phyloP scores from a whole-genome alignment of 2,113 vertebrate genomes.

The Speoplatyrhinus poulsoni region DNA sequence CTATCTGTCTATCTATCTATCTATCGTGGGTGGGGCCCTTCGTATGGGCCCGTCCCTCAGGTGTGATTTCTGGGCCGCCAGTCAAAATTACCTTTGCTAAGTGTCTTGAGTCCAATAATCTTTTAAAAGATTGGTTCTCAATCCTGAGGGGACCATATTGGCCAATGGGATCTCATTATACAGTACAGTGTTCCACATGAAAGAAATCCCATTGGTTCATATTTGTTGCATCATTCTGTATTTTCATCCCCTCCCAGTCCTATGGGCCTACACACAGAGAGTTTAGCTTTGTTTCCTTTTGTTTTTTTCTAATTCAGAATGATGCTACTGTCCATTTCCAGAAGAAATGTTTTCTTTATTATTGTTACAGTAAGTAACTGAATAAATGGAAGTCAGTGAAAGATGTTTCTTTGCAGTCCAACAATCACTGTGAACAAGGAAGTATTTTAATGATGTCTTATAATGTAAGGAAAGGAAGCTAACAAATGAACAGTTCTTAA shows the following conservation, averaged over 20 bases:
- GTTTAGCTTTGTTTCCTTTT: not conserved
- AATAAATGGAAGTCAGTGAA: no score
- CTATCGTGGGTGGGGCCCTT: slow-evolving; percentile 41
- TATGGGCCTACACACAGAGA: slow-evolving; percentile 33
- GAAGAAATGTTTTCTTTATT: no score
- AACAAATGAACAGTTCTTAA: no score
- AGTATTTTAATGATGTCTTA: no score
- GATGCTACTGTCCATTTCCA: not conserved
- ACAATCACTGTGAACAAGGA: no score
- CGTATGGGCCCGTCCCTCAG: slow-evolving; percentile 29
- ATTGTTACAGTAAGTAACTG: no score
- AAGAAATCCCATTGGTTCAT: slow-evolving; percentile 56
- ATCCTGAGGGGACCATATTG: slow-evolving; percentile 48
- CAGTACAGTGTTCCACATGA: slow-evolving; percentile 20
- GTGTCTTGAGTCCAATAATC: slow-evolving; percentile 41
- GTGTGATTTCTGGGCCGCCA: slow-evolving; percentile 36
- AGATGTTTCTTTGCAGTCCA: no score
- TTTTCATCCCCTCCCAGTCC: slow-evolving; percentile 33
- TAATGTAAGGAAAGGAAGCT: no score
- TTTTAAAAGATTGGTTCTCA: slow-evolving; percentile 44
- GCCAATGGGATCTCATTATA: slow-evolving; percentile 73
- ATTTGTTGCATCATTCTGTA: slow-evolving; percentile 65
- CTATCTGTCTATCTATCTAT: no score
- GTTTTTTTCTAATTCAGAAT: not conserved
- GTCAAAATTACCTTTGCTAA: slow-evolving; percentile 42